Percentiles rank a stretch among this genome's conserved stretches.
phyloP scores from a whole-genome alignment of 2,888 invertebrate genomes.

The Parelbella ahira region DNA sequence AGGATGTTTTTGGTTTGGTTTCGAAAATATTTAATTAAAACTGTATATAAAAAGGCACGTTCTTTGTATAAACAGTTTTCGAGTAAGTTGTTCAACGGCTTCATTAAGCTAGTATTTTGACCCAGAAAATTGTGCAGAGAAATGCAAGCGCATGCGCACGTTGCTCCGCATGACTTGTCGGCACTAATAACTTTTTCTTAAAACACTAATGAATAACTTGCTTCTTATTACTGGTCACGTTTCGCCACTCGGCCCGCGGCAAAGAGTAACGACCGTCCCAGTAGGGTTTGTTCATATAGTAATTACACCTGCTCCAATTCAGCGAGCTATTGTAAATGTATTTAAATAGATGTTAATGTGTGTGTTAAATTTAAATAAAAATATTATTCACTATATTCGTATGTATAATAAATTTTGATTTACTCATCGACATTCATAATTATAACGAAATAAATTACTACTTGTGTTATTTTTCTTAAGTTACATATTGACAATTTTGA shows the following conservation, averaged over 20 bases:
- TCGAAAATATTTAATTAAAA: too few species aligned
- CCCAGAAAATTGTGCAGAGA: conserved; percentile 55
- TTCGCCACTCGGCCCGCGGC: conserved; percentile 48
- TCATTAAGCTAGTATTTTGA: conserved; percentile 35
- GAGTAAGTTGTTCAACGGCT: conserved; percentile 23
- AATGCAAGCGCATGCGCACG: conserved; percentile 69
- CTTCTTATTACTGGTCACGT: conserved; percentile 74
- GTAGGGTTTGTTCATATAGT: conserved; percentile 3
- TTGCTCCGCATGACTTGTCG: conserved; percentile 54
- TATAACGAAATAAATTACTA: too few species aligned
- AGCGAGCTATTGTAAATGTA: too few species aligned
- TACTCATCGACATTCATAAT: too few species aligned
- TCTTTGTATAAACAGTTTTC: conserved; percentile 19
- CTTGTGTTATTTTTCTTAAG: too few species aligned
- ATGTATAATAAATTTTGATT: too few species aligned
- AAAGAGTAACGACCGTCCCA: conserved; percentile 6
- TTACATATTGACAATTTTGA: neutral
- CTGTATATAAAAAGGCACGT: neutral
- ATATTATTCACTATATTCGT: too few species aligned
- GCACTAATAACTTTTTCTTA: conserved; percentile 72
- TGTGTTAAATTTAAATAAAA: too few species aligned
- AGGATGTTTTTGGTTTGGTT: too few species aligned
- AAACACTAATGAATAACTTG: conserved; percentile 76
- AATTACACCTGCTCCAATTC: neutral
- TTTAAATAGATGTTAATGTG: too few species aligned